These are phyloP conservation scores for Etheostoma nigrum DNA, from an alignment of 2,797 vertebrate species.

Conservation along the genomic window DNA sequence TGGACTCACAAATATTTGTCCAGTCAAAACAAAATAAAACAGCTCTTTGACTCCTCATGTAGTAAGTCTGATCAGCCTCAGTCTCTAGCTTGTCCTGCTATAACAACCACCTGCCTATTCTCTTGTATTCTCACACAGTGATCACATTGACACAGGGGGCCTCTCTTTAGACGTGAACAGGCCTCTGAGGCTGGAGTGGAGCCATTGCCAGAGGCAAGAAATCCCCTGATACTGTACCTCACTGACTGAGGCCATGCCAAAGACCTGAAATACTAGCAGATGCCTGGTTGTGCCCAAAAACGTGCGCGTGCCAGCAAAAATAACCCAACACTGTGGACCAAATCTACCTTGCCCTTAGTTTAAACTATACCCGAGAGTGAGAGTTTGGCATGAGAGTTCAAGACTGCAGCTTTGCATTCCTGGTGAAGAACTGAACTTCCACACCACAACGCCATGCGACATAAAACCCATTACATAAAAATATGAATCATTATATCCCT, in stretches of 20 bases:
- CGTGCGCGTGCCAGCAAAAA: slow-evolving; percentile 64
- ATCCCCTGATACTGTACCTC: slow-evolving; percentile 77
- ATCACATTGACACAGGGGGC: slow-evolving; percentile 73
- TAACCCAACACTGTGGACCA: slow-evolving; percentile 55
- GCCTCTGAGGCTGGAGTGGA: slow-evolving; percentile 66
- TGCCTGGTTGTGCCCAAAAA: slow-evolving; percentile 70
- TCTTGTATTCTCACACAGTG: slow-evolving; percentile 69
- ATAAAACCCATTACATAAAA: slow-evolving; percentile 52
- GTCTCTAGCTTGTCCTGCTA: slow-evolving; percentile 66
- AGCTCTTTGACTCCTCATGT: slow-evolving; percentile 74
- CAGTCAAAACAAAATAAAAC: slow-evolving; percentile 87
- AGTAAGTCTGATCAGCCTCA: slow-evolving; percentile 69
- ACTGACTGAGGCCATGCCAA: slow-evolving; percentile 73
- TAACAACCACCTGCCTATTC: slow-evolving; percentile 77
- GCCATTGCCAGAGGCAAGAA: slow-evolving; percentile 70
- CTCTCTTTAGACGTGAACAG: slow-evolving; percentile 66
- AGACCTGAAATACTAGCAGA: slow-evolving; percentile 74
- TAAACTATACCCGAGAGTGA: slow-evolving; percentile 57
- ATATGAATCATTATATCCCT: slow-evolving; percentile 52
- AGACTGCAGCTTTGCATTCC: slow-evolving; percentile 28
- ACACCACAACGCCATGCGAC: slow-evolving; percentile 35
- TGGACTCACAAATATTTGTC: slow-evolving; percentile 87
- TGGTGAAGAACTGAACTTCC: slow-evolving; percentile 49
- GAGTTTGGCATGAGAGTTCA: slow-evolving; percentile 38
- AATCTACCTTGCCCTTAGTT: slow-evolving; percentile 62